Conservation (phyloP, 2,797 vertebrate genomes). For the Dendrocincla tyrannina region DNA sequence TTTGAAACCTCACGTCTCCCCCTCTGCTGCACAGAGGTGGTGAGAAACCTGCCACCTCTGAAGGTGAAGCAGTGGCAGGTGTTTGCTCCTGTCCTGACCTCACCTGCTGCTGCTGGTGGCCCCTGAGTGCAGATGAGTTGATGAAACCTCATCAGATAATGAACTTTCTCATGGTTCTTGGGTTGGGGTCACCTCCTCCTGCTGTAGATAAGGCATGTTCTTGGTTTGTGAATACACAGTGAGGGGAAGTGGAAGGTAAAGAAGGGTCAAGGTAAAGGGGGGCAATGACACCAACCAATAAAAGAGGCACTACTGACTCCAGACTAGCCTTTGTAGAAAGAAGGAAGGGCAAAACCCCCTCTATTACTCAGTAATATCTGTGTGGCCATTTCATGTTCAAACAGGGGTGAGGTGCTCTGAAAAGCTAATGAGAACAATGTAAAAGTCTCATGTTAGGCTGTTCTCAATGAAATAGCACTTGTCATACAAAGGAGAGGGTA, state of each 20-base stretch:
- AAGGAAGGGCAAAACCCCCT: not conserved
- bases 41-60: not conserved
- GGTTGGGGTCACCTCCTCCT: not conserved
- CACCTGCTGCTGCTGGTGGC: not conserved
- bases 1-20: not conserved
- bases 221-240: not conserved
- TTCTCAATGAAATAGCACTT: not conserved
- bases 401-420: not conserved
- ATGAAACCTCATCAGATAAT: not conserved
- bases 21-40: not conserved
- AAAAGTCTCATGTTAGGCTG: not conserved
- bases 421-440: not conserved
- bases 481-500: not conserved
- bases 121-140: not conserved
- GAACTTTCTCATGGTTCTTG: not conserved
- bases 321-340: not conserved
- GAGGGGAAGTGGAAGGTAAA: not conserved
- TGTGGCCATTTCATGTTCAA: not conserved
- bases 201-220: not conserved
- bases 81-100: not conserved
- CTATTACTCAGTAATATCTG: not conserved
- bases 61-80: not conserved
- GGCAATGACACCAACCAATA: not conserved
- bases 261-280: not conserved
- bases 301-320: not conserved